Conservation (phyloP, 2,797 vertebrate genomes). For the Miichthys miiuy region DNA sequence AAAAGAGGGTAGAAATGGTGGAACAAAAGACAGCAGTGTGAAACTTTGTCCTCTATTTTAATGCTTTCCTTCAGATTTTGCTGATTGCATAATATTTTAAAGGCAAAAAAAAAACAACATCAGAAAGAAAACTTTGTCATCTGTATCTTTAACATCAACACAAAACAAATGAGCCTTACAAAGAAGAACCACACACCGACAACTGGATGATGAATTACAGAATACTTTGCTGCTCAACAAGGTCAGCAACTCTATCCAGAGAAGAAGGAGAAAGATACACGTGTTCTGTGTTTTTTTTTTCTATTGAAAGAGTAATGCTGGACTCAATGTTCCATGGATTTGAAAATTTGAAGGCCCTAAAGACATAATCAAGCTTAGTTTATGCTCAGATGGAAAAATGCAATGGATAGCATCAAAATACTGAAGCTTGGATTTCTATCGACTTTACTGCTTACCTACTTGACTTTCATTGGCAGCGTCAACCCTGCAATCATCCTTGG, state of each 20-base stretch:
- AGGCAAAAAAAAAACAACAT: neutral
- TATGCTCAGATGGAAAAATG: constrained; percentile 10
- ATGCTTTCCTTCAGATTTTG: neutral
- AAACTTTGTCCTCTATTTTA: constrained; percentile 25
- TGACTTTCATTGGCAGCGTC: constrained; percentile 27
- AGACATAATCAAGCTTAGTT: constrained; percentile 1
- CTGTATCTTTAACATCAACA: constrained; percentile 9
- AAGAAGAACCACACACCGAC: constrained; percentile 32
- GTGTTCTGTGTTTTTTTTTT: neutral
- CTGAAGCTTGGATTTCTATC: constrained; percentile 13
- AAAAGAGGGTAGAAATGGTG: neutral
- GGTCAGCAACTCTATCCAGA: constrained; percentile 7
- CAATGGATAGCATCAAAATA: neutral
- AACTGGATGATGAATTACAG: constrained; percentile 54
- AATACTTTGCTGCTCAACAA: constrained; percentile 18
- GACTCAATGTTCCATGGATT: neutral
- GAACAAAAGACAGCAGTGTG: neutral
- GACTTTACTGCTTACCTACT: constrained; percentile 19
- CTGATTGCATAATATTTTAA: neutral
- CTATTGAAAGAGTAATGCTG: neutral
- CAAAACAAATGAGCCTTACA: constrained; percentile 40
- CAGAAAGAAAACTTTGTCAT: neutral
- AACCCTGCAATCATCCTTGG: neutral
- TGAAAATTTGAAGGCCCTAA: neutral
- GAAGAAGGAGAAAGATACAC: neutral